phyloP scores from a whole-genome alignment of 2,888 invertebrate genomes.

The Drosophila mettleri region DNA sequence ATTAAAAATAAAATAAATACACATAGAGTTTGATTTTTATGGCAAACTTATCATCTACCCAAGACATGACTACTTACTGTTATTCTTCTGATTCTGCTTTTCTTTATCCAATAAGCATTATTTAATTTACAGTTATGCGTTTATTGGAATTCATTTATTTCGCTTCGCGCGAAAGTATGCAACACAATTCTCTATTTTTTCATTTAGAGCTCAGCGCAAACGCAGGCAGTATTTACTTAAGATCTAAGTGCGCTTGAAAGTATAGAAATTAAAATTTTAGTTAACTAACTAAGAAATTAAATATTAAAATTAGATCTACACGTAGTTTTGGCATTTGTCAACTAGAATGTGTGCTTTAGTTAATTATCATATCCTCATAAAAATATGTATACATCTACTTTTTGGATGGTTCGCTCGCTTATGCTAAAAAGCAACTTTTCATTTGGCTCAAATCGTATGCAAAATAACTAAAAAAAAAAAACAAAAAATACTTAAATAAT shows the following conservation, averaged over 20 bases:
- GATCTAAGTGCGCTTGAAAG: not conserved
- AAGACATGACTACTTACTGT: too few species aligned
- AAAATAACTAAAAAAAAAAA: not conserved
- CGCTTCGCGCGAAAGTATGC: conserved; percentile 26
- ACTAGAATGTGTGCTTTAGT: conserved; percentile 16
- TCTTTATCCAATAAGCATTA: not conserved
- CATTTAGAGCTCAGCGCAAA: not conserved
- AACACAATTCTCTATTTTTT: not conserved
- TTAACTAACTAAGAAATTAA: not conserved
- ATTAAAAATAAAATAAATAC: not conserved
- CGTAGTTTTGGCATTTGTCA: conserved; percentile 1
- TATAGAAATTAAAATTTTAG: not conserved
- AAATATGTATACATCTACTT: conserved; percentile 1
- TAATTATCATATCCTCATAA: conserved; percentile 20
- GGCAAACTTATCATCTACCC: too few species aligned
- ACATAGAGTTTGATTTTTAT: not conserved
- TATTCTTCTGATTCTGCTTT: not conserved
- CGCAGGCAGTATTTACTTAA: conserved; percentile 16
- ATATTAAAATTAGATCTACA: not conserved
- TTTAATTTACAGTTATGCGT: not conserved
- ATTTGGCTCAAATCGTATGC: conserved; percentile 21
- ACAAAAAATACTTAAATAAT: not conserved
- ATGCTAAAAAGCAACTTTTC: conserved; percentile 26
- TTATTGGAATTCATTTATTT: conserved; percentile 4
- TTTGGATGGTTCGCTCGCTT: conserved; percentile 40